Base-by-base conservation (phyloP, 2,888 invertebrate species). In the Pseudoips prasinana region DNA sequence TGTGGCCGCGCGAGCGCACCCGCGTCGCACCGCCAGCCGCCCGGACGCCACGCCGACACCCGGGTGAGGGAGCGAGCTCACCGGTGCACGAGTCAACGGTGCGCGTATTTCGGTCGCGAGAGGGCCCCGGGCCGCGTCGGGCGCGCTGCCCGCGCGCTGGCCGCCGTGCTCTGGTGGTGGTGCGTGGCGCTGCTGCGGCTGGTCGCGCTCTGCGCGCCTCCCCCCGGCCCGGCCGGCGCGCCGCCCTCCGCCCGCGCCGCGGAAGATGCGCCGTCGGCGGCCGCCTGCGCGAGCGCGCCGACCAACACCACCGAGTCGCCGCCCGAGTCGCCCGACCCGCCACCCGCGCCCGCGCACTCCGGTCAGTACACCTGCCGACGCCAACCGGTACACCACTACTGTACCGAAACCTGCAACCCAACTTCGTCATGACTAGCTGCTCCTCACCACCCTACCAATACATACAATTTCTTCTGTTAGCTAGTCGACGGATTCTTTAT, bases 131-230 rank as follows among this genome's bases (percentile, higher is more conserved):
- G 85, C 80, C 77, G 80, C 77, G 78, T 77, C 73, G 76, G 79
- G 79, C 79, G 78, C 79, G 77, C 75, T 80, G 84, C 83, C 85
- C 85, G 85, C 85, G 85, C 80, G 85, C 84, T 85, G 85, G 82
- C 86, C 81, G 85, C 85, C 84, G 83, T 85, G 85, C 78, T 84
- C 86, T 84, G 85, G 85, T 86, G 85, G 84, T 84, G 87, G 84
- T 83, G 83, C 81, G 85, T 84, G 85, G 84, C 86, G 84, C 83
- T 86, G 83, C 83, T 84, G 82, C 85, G 83, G 85, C 83, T 86
- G 85, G 83, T 81, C 80, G 85, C 75, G 80, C 79, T 81, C 66
- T 82, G 84, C 66, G 85, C 85, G 69, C 84, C 83, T 68, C 80
- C 84, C 80, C 79, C 82, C 82, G 82, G 78, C 80, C 74, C 79